A percentile compares a stretch with the other conserved stretches of the same genome.
Evolutionary conservation across 2,797 vertebrate species (phyloP).

Genomic region (Esox masquinongy): DNA sequence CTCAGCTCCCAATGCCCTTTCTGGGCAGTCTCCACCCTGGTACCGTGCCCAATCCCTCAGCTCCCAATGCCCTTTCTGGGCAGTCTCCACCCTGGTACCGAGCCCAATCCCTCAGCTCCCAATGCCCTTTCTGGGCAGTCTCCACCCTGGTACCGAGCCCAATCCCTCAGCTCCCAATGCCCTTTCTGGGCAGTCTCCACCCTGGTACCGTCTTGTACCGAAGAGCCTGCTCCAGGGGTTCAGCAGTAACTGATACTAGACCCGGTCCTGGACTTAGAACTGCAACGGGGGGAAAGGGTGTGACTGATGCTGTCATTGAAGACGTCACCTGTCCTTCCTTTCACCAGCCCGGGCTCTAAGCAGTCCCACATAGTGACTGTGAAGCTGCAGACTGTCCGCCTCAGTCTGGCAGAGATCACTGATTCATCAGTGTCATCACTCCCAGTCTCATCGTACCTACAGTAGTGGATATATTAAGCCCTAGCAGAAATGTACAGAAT

Average conservation of each 20-base stretch:
- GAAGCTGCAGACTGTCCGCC: background rate
- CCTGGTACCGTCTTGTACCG: background rate
- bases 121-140: no score
- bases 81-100: no score
- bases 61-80: no score
- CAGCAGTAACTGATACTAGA: background rate
- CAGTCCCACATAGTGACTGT: background rate
- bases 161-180: no score
- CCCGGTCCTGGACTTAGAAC: background rate
- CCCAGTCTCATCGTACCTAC: background rate
- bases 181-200: no score
- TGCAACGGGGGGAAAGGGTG: background rate
- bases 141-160: no score
- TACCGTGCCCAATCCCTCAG: no score
- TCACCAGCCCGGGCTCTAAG: background rate
- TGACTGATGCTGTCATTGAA: background rate
- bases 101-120: no score
- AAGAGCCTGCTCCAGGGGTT: background rate
- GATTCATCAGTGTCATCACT: background rate
- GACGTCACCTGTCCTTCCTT: background rate
- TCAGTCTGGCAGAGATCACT: background rate
- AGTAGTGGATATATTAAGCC: background rate
- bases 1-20: background rate
- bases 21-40: no score
- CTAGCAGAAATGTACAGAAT: background rate